Base-by-base conservation (phyloP, 2,113 vertebrate species). In the Rafetus swinhoei region DNA sequence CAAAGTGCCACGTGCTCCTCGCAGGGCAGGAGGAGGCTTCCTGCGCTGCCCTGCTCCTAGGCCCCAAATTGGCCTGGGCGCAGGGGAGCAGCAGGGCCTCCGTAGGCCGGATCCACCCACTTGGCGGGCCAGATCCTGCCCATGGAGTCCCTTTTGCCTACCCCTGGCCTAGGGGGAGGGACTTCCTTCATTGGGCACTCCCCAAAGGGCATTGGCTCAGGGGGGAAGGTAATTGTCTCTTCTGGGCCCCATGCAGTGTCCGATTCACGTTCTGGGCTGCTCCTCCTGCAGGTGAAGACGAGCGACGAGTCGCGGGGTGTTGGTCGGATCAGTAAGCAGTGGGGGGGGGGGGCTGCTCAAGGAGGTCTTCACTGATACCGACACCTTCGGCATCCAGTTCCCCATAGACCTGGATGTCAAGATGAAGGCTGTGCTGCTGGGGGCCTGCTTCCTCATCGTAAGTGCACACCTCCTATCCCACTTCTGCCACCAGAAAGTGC, bases 311-410 rank as follows among this genome's bases (percentile, higher is more conserved):
- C 93, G 1, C 82, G 97, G 1, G 69, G 97, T 0, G 98, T 99
- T 22, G 99, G 99, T 7, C 98, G 98, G 65, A 99, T 99, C 97
- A 98, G 98, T 95, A 99, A 99, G 93, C 99, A 99, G 97, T 99
- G 99, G 99, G 98, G 98, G 99, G 99, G 98, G 98, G 1, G 99
- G 99, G 3, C 94, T 99, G 7, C 69, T 99, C 56, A 98, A 97
- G 84, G 99, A 99, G 84, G 97, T 97, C 57, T 98, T 99, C 96
- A 99, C 99, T 0, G 99, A 99, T 59, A 97, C 99, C 0, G 99
- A 99, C 83, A 99, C 99, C 98, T 99, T 99, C 15, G 99, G 99
- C 79, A 98, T 99, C 79, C 98, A 99, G 97, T 99, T 99, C 94
- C 99, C 99, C 0, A 24, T 99, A 90, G 98, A 99, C 84, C 87